Conservation (phyloP, 2,888 invertebrate genomes). For the Hemistola chrysoprasaria region DNA sequence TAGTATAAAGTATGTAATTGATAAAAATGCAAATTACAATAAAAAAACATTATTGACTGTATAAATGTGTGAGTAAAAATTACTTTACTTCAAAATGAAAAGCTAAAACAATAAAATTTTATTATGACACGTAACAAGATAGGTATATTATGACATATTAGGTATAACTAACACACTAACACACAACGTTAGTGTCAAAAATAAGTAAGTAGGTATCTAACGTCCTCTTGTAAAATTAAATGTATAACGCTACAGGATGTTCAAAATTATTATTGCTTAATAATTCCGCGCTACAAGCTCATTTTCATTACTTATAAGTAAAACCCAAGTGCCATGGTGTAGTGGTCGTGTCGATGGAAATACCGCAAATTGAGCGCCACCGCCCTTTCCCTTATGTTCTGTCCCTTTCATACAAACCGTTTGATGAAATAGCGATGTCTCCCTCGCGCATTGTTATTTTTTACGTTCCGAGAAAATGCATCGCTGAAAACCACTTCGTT, state of each 20-base stretch:
- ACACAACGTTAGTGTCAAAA: too few relatives aligned
- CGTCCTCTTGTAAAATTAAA: too few relatives aligned
- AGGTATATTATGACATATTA: too few relatives aligned
- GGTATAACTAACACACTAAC: too few relatives aligned
- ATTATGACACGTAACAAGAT: too few relatives aligned
- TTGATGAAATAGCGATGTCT: slow-evolving; percentile 8
- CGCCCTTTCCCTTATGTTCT: slow-evolving; percentile 17
- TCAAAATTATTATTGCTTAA: slow-evolving; percentile 30
- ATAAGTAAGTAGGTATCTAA: too few relatives aligned
- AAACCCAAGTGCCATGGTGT: slow-evolving; percentile 38
- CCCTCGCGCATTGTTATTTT: slow-evolving; percentile 39
- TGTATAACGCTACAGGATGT: slow-evolving; percentile 22
- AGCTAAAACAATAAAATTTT: too few relatives aligned
- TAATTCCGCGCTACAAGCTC: slow-evolving; percentile 38
- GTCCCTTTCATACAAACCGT: slow-evolving; percentile 10
- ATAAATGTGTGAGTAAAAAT: too few relatives aligned
- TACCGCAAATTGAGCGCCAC: slow-evolving; percentile 37
- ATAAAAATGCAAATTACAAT: too few relatives aligned
- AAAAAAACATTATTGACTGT: too few relatives aligned
- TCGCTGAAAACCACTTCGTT: slow-evolving; percentile 35
- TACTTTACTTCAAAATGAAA: too few relatives aligned
- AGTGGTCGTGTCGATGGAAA: slow-evolving; percentile 34
- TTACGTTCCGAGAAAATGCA: slow-evolving; percentile 35
- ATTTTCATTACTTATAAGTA: slow-evolving; percentile 45
- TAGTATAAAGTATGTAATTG: too few relatives aligned